These are phyloP conservation scores for Neomicropteryx cornuta DNA, from an alignment of 1,140 invertebrate species.

Conservation along the genomic window DNA sequence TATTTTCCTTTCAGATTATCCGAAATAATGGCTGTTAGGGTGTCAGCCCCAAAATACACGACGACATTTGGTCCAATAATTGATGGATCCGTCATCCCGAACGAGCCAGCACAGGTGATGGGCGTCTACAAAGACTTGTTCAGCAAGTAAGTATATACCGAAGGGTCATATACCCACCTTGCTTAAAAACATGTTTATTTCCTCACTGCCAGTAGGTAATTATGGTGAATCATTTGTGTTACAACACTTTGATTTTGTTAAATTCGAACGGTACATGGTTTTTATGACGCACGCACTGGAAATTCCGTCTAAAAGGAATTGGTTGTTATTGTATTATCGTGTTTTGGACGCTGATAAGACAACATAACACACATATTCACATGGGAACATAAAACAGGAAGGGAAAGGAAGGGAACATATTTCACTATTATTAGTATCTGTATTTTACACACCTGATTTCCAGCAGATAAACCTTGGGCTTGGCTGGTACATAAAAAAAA, in stretches of 20 bases:
- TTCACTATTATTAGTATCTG: no score
- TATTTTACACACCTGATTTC: no score
- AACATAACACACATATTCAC: no score
- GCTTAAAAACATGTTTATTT: neutral
- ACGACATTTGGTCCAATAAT: slow-evolving; percentile 71
- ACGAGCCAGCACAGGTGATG: slow-evolving; percentile 64
- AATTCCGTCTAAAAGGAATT: no score
- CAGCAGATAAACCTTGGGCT: no score
- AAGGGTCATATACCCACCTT: neutral
- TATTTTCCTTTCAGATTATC: slow-evolving; percentile 43
- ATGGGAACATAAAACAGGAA: neutral
- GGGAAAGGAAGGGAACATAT: no score
- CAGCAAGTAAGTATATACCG: slow-evolving; percentile 43
- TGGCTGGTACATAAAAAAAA: no score
- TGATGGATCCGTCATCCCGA: slow-evolving; percentile 72
- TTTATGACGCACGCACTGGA: no score
- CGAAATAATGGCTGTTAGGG: slow-evolving; percentile 61
- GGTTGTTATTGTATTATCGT: no score
- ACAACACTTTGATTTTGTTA: neutral
- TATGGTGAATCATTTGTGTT: slow-evolving; percentile 2
- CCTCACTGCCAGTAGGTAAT: neutral
- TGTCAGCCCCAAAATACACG: slow-evolving; percentile 49
- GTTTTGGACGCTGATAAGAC: no score
- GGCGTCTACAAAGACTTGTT: slow-evolving; percentile 58
- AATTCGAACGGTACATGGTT: neutral